A percentile compares a stretch with the other conserved stretches of the same genome.
phyloP scores from a whole-genome alignment of 2,113 vertebrate genomes.

The Centropus bengalensis region DNA sequence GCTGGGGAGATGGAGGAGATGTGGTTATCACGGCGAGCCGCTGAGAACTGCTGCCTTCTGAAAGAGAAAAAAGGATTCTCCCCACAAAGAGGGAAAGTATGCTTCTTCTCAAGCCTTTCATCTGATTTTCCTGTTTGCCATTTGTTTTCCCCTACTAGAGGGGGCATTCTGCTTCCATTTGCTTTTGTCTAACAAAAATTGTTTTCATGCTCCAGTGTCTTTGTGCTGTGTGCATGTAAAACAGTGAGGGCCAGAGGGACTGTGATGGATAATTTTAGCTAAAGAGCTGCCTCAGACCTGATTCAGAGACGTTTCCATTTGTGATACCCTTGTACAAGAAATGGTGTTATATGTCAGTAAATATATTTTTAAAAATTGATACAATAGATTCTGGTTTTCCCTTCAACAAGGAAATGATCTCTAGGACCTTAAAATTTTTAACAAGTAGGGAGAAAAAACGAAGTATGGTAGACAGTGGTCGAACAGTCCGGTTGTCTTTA shows the following conservation, averaged over 20 bases:
- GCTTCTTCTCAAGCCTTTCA: not conserved
- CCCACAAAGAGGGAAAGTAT: no score
- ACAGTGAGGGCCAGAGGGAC: not conserved
- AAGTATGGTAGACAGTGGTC: not conserved
- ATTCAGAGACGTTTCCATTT: not conserved
- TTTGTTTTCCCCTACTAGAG: not conserved
- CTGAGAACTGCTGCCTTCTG: not conserved
- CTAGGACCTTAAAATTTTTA: not conserved
- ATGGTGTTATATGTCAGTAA: not conserved
- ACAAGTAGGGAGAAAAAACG: not conserved
- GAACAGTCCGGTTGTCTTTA: not conserved
- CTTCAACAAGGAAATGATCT: not conserved
- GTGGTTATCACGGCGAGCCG: not conserved
- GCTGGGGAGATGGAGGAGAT: not conserved
- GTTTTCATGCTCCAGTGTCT: fast-evolving
- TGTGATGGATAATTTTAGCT: not conserved
- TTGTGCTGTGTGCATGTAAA: not conserved
- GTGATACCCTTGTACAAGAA: not conserved
- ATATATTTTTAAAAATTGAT: not conserved
- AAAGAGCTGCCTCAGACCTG: not conserved
- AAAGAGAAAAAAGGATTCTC: not conserved
- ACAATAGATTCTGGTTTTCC: not conserved
- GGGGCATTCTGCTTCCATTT: not conserved
- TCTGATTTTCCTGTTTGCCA: not conserved
- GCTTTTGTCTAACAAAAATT: not conserved